Base-by-base conservation (phyloP, 2,888 invertebrate species). In the Tridacna crocea region DNA sequence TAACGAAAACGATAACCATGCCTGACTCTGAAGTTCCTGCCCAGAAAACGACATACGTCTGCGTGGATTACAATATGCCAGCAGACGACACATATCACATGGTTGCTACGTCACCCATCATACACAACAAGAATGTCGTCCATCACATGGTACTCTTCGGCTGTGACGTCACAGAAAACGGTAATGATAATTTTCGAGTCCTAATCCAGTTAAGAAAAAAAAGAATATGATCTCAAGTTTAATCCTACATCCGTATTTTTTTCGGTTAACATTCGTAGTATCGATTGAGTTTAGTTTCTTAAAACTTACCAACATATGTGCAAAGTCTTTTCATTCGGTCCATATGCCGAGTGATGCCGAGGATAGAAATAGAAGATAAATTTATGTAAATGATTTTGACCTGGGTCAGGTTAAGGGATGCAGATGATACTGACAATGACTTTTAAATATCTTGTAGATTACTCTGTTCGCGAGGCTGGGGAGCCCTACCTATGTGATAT, bases 31-130 rank as follows among this genome's bases (percentile, higher is more conserved):
- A n/a, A 26, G 83, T 87, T 22, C 87, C 87, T 15, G 51, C 36
- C 11, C 51, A 22, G 12, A 79, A 83, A 48, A 88, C 88, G 0
- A 88, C 75, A 24, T 88, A 88, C 74, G 79, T 65, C 58, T 88
- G 88, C 60, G 84, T 86, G 77, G 47, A 79, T n/a, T 83, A 84
- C 74, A 81, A 83, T 27, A 63, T 88, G 27, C 80, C 82, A 15
- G n/a, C 6, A 19, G 78, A 77, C 65, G 78, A 72, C 8, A 82
- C 84, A 17, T 88, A 81, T 58, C 88, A 88, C 61, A 77, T 88
- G 65, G 79, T 86, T 10, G 88, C 84, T 36, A 86, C 82, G 19
- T 74, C 55, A 27, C 85, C 85, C 8, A 68, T 75, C 27, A 86
- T 88, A 22, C 80, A 81, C 55, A 86, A 88, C 46, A 61, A 77